Base-by-base conservation (phyloP, 2,113 vertebrate species). In the Origma solitaria region DNA sequence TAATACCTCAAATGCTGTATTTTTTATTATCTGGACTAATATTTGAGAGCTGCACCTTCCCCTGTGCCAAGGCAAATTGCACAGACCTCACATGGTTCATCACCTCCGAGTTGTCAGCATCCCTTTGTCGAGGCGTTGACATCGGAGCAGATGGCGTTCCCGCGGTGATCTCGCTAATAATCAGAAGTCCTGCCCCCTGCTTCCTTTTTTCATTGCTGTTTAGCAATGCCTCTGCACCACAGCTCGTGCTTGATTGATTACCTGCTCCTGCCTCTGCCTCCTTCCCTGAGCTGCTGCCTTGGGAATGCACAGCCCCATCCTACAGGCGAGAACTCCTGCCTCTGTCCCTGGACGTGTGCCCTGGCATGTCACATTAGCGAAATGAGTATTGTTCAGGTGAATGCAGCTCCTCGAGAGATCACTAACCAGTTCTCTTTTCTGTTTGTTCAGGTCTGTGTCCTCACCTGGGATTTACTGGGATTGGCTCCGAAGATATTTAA, bases 111-210 rank as follows among this genome's bases (percentile, higher is more conserved):
- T 33, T 91, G 91, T 82, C 89, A 80, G 12, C 73, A 28, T 65
- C 73, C 82, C 80, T 77, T 35, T 91, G 91, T n/a, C 22, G 45
- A 87, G 94, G 81, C 2, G 9, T 13, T 94, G 95, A 90, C 66
- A 14, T 18, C 7, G 2, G 27, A 95, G 88, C 94, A 96, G 95
- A 95, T 96, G 95, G 91, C 71, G 73, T 92, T 94, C 94, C 96
- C 33, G 0, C 42, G 90, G 85, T 37, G 84, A 83, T 76, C 57
- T 62, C 4, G 1, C 86, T 87, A 66, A 96, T 90, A 94, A 91
- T 64, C 92, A 91, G 45, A 35, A 92, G 50, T 88, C 70, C 84
- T 95, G 84, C 84, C 78, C 91, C 91, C 91, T 80, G 65, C 93
- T 45, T 95, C 73, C 73, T 85, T 30, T 68, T 11, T 50, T 76